Base-by-base conservation (phyloP, 2,113 vertebrate species). In the Sterna hirundo region DNA sequence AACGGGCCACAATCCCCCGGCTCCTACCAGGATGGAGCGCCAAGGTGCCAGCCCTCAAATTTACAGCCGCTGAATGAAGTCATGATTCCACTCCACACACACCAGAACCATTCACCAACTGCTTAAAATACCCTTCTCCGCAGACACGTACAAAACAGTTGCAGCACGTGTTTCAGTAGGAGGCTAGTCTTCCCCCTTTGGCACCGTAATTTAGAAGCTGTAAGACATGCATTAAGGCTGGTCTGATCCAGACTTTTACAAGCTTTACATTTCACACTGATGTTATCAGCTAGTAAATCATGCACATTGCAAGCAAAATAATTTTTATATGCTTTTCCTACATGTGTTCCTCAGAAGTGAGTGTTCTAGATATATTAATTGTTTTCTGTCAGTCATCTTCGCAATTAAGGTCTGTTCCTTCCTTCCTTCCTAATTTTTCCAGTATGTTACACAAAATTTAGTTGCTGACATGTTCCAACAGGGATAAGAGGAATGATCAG, bases 211-310 rank as follows among this genome's bases (percentile, higher is more conserved):
- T 89, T 87, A 69, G 51, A 51, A 91, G 84, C 44, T 91, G 93
- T 83, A 96, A 89, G 76, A 96, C 84, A 91, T 16, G 46, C 86
- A 88, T 71, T 85, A 93, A 91, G 42, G 68, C 62, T 94, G 93
- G 91, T 95, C 90, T 90, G 55, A 96, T 91, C 89, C 91, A 90
- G 96, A 74, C 75, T 90, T 94, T 97, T 95, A 97, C 87, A 96
- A 78, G 94, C 89, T 90, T 90, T 93, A 91, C 62, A 80, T 83
- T 96, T 97, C 93, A 90, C 89, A 81, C 91, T 85, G 96, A 97
- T 94, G 87, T 91, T 97, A 97, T 97, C 95, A 93, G 82, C 46
- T 75, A 93, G 34, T 95, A 94, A 97, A 95, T 86, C 86, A 88
- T 34, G 54, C 62, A 46, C n/a, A 77, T 18, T 46, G 47, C 55